phyloP scores from a whole-genome alignment of 2,888 invertebrate species.

The Lasiommata megera region DNA sequence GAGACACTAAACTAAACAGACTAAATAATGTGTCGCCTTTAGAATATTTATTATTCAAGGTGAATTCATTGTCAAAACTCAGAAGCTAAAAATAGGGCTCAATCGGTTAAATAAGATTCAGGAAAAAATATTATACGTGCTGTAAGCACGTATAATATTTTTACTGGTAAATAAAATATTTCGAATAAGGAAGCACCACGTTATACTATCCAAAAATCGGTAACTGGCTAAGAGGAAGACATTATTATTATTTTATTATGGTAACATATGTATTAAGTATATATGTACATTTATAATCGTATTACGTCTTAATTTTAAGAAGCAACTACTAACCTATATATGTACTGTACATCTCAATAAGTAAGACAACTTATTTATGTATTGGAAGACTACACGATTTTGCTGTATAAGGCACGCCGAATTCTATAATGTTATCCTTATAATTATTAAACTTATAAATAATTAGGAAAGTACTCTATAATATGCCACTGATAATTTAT shows the following conservation, averaged over 20 bases:
- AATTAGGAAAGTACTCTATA: neutral
- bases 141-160: too few relatives aligned
- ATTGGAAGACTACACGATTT: conserved; percentile 74
- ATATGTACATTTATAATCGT: neutral
- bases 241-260: conserved; percentile 45
- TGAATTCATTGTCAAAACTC: too few relatives aligned
- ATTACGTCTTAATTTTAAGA: neutral
- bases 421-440: conserved; percentile 27
- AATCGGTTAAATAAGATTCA: too few relatives aligned
- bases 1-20: too few relatives aligned
- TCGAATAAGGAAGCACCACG: neutral
- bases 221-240: conserved; percentile 68
- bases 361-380: conserved; percentile 3
- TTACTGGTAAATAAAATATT: neutral
- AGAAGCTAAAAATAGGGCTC: too few relatives aligned
- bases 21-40: too few relatives aligned
- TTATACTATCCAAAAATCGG: conserved; percentile 39
- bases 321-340: neutral
- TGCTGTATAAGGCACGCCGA: conserved; percentile 74
- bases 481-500: neutral
- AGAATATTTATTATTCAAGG: too few relatives aligned
- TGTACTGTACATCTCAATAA: neutral
- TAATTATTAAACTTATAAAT: neutral
- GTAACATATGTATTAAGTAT: conserved; percentile 48
- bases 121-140: neutral